Percentiles rank a stretch among this genome's conserved stretches.
Conservation (phyloP, 2,113 vertebrate species). For the Phylloscopus trochiloides region DNA sequence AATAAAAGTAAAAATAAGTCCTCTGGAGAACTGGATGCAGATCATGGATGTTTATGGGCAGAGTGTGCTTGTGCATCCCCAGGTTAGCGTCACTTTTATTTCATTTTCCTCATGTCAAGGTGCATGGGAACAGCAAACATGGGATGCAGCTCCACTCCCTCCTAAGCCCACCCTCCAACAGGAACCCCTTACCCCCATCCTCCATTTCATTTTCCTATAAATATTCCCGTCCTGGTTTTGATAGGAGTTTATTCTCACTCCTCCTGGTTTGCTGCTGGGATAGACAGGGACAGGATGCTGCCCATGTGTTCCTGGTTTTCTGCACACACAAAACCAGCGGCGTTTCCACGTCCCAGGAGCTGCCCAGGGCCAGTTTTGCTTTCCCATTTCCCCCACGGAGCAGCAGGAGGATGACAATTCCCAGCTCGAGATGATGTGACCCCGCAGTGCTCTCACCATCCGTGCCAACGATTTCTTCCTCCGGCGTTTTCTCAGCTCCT, state of each 20-base stretch:
- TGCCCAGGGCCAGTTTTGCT: neutral
- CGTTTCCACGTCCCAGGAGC: rapidly evolving
- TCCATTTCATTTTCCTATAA: rapidly evolving
- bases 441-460: rapidly evolving
- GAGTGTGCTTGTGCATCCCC: rapidly evolving
- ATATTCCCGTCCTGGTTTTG: neutral
- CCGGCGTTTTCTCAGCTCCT: neutral
- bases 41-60: neutral
- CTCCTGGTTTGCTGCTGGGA: neutral
- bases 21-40: neutral
- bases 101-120: neutral
- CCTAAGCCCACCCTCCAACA: neutral
- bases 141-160: neutral
- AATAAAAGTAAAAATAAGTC: neutral
- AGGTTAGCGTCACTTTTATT: neutral
- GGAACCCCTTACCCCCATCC: neutral
- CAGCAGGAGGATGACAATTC: neutral
- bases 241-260: neutral
- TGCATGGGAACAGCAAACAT: neutral
- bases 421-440: rapidly evolving
- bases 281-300: neutral
- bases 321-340: rapidly evolving
- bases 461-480: neutral
- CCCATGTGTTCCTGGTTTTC: neutral
- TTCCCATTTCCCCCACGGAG: rapidly evolving